Evolutionary conservation across 2,888 invertebrate species (phyloP), one percentile per base, ranked within the genome.

Genomic region (Zhuqinia jingwanae): DNA sequence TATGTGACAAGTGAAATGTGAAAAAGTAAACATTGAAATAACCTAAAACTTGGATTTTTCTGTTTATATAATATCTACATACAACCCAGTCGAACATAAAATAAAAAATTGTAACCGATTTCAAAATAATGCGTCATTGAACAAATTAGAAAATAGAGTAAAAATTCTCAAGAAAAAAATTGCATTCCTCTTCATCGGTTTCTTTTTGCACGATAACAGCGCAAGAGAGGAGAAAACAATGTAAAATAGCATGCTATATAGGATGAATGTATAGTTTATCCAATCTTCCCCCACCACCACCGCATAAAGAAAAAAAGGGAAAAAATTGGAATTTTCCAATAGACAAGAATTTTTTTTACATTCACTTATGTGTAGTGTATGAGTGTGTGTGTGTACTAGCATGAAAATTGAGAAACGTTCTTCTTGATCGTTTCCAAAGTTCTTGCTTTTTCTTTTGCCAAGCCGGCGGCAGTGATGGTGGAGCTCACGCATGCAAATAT

Each of bases 1-100:
- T 42, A 70, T 45, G 84, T 85, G 84, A 78, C 78, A 85, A 70
- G 79, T 85, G 85, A 85, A 79, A 85, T 75, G 85, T 75, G 79
- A 78, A 84, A 84, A 84, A 58, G 84, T 84, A 84, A 84, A 84
- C 84, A 70, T 5, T 63, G n/a, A n/a, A n/a, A n/a, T n/a, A n/a
- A n/a, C n/a, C 53, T 6, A 1, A 75, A 47, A 75, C 17, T 53
- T 30, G 53, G 53, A 53, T 75, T 50, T n/a, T n/a, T n/a, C n/a
- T n/a, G n/a, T n/a, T n/a, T n/a, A n/a, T n/a, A n/a, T n/a, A n/a
- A n/a, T n/a, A n/a, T n/a, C n/a, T n/a, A n/a, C n/a, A n/a, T n/a
- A n/a, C n/a, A n/a, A n/a, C n/a, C n/a, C n/a, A n/a, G n/a, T n/a
- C n/a, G n/a, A n/a, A n/a, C n/a, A n/a, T n/a, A n/a, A n/a, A n/a